Base-by-base conservation (phyloP, 2,797 vertebrate genomes). In the Echiichthys vipera region DNA sequence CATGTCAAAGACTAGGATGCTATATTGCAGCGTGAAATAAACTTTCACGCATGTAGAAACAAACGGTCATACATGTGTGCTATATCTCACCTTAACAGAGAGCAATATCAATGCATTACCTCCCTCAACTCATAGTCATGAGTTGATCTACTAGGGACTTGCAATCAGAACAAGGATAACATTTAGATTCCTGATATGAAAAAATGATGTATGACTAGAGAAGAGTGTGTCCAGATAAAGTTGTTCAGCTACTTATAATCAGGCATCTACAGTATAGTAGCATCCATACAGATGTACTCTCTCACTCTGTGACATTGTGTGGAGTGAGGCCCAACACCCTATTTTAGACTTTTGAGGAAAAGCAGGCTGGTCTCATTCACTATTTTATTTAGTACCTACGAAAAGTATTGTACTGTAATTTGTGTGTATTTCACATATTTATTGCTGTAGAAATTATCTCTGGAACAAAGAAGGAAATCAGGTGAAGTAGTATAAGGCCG, bases 111-210 rank as follows among this genome's bases (percentile, higher is more conserved):
- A 61, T 64, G 55, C 42, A 55, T 74, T 69, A 53, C 67, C 46
- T 54, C 56, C 65, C 36, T 69, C 64, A 55, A 70, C 54, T 63
- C 76, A 61, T 70, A n/a, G n/a, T 36, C 65, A 42, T 40, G 73
- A 73, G 18, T 46, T 56, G 18, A 81, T 87, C 77, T 84, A 56
- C 40, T 30, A 42, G 69, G 50, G 62, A 78, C 50, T 53, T 59
- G 46, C 9, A 64, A 90, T 89, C 69, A 84, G 54, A 86, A 53
- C 2, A 2, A 66, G 78, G 58, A 80, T 72, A 78, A 65, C 56
- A 84, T 86, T 87, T 81, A 78, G 84, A 89, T 86, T 83, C 81
- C 75, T 76, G 78, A 78, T 77, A 65, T 84, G 85, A 89, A 83
- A 86, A 84, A 59, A 78, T 81, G 80, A 89, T 83, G 39, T 61